Conservation (phyloP, 2,797 vertebrate species). For the Aeoliscus strigatus region DNA sequence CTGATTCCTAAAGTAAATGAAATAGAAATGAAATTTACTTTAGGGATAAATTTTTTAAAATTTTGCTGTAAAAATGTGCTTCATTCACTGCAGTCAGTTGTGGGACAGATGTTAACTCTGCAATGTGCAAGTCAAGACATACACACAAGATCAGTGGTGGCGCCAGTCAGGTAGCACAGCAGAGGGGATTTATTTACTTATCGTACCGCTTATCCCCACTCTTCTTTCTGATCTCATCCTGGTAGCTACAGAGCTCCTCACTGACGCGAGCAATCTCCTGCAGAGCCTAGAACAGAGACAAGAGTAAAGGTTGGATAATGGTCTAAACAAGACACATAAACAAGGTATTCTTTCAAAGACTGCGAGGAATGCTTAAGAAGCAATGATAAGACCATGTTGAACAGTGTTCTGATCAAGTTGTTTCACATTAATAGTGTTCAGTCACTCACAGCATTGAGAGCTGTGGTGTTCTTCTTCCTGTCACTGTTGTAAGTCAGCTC, state of each 20-base stretch:
- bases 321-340: slow-evolving; percentile 7
- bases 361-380: not conserved
- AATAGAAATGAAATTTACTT: slow-evolving; percentile 1
- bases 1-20: slow-evolving; percentile 47
- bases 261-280: slow-evolving; percentile 95
- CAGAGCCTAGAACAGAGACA: slow-evolving; percentile 79
- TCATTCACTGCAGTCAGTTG: slow-evolving; percentile 3
- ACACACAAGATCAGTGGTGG: slow-evolving; percentile 1
- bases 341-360: slow-evolving; percentile 14
- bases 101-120: not conserved
- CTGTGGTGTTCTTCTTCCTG: slow-evolving; percentile 77
- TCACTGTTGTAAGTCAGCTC: slow-evolving; percentile 64
- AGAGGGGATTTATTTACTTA: slow-evolving; percentile 32
- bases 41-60: too few relatives aligned
- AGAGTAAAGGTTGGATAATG: slow-evolving; percentile 11
- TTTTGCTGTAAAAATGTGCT: too few relatives aligned
- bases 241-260: slow-evolving; percentile 95
- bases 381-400: not conserved
- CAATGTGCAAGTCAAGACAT: not conserved
- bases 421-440: too few relatives aligned
- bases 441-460: slow-evolving; percentile 88
- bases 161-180: slow-evolving; percentile 4
- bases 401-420: too few relatives aligned
- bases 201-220: slow-evolving; percentile 81
- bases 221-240: slow-evolving; percentile 87